These are phyloP conservation scores for Rhynchophorus ferrugineus DNA, from an alignment of 1,140 invertebrate genomes.

Conservation along the genomic window DNA sequence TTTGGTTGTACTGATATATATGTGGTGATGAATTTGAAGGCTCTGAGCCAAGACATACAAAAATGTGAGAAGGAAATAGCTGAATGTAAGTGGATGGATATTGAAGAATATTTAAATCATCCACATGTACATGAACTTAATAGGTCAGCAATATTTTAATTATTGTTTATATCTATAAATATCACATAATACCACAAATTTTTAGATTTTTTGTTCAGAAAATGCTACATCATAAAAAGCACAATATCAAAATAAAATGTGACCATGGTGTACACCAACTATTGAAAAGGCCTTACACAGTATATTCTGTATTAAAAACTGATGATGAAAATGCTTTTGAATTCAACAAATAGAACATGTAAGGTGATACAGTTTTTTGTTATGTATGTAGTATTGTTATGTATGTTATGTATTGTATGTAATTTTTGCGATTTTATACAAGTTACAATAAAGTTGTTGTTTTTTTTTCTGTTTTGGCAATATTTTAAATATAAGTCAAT, in stretches of 20 bases:
- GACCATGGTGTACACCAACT: slow-evolving; percentile 40
- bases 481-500: too few relatives aligned
- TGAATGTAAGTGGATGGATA: slow-evolving; percentile 74
- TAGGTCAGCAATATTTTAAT: slow-evolving; percentile 33
- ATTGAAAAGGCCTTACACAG: slow-evolving; percentile 36
- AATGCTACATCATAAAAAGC: slow-evolving; percentile 55
- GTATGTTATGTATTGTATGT: too few relatives aligned
- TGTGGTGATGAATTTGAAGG: slow-evolving; percentile 64
- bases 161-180: neutral
- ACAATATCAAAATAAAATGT: slow-evolving; percentile 51
- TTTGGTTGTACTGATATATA: slow-evolving; percentile 84
- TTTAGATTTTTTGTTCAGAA: slow-evolving; percentile 50
- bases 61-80: slow-evolving; percentile 67
- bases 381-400: too few relatives aligned
- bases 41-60: slow-evolving; percentile 54
- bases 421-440: too few relatives aligned
- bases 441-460: too few relatives aligned
- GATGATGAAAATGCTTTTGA: slow-evolving; percentile 6
- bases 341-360: too few relatives aligned
- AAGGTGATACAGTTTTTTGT: too few relatives aligned
- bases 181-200: neutral
- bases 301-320: slow-evolving; percentile 31
- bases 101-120: slow-evolving; percentile 65
- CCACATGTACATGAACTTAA: slow-evolving; percentile 69
- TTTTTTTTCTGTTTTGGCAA: too few relatives aligned